phyloP scores from a whole-genome alignment of 2,797 vertebrate species.

The Muscicapa comitata region DNA sequence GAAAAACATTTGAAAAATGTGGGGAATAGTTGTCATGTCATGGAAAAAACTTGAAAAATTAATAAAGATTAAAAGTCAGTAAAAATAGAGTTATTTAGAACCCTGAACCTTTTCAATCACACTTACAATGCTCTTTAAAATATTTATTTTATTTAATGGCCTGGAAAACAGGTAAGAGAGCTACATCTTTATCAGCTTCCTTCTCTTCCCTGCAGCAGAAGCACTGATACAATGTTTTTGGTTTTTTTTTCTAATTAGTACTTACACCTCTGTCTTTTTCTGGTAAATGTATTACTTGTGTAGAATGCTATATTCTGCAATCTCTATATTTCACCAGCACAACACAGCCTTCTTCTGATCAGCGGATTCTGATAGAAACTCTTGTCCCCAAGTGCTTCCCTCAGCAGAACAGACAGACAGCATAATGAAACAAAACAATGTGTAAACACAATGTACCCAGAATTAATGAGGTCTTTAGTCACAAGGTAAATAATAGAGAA shows the following conservation, averaged over 20 bases:
- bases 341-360: neutral
- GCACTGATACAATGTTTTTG: fast-evolving
- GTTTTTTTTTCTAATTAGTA: neutral
- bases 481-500: neutral
- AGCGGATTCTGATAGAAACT: neutral
- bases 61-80: neutral
- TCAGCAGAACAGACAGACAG: neutral
- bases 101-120: neutral
- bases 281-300: neutral
- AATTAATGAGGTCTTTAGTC: constrained; percentile 33
- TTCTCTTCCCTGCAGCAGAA: neutral
- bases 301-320: neutral
- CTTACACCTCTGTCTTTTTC: neutral
- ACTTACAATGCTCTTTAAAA: neutral
- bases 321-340: neutral
- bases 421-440: constrained; percentile 7
- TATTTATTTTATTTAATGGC: neutral
- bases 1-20: neutral
- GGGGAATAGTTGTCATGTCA: neutral
- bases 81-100: neutral
- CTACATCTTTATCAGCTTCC: neutral
- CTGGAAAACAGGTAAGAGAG: neutral
- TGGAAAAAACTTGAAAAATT: neutral
- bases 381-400: neutral
- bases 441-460: constrained; percentile 11